Percentiles rank a stretch among this genome's conserved stretches.
These are phyloP conservation scores for Mycteria americana DNA, from an alignment of 2,797 vertebrate species.

Conservation along the genomic window DNA sequence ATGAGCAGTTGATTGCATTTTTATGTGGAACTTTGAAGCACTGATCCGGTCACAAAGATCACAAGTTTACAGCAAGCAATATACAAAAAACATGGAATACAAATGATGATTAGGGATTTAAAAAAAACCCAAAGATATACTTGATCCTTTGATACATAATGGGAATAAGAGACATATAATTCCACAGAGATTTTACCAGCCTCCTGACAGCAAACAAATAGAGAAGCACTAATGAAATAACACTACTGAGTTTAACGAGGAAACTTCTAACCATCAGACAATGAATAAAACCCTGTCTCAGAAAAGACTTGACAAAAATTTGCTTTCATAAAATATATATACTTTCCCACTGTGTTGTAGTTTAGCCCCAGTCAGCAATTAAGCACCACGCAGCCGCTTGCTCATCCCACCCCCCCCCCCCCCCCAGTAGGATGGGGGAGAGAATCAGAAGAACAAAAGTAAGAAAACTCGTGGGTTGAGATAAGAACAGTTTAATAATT, in stretches of 20 bases:
- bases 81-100: fast-evolving
- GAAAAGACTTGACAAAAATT: background rate
- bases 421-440: no score
- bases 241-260: background rate
- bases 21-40: background rate
- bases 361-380: no score
- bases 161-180: background rate
- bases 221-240: background rate
- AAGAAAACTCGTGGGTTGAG: no score
- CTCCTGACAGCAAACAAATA: background rate
- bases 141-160: background rate
- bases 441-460: no score
- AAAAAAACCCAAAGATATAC: background rate
- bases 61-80: background rate
- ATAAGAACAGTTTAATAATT: no score
- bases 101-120: background rate
- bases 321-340: background rate
- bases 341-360: background rate
- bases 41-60: background rate
- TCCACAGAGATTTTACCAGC: background rate
- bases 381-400: no score
- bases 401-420: no score
- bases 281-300: background rate
- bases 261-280: background rate
- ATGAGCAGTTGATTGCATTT: background rate